Conservation (phyloP, 2,797 vertebrate species). For the Acipenser ruthenus region DNA sequence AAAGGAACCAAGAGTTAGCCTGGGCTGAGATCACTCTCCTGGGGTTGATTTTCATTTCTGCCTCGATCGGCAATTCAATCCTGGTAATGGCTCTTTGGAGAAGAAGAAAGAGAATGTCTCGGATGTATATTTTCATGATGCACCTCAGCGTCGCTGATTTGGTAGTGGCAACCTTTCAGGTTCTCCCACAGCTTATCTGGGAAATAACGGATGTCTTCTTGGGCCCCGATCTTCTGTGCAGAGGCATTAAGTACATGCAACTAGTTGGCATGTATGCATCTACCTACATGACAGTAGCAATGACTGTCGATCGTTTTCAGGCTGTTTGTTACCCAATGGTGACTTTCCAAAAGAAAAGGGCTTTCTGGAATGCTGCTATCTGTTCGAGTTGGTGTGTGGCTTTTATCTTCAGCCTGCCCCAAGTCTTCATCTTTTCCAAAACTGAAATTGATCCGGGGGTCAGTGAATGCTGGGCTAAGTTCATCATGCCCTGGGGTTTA, state of each 20-base stretch:
- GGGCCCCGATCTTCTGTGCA: constrained; percentile 48
- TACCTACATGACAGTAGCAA: constrained; percentile 48
- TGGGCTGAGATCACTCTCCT: constrained; percentile 44
- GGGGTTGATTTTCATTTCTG: constrained; percentile 41
- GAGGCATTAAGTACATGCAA: constrained; percentile 47
- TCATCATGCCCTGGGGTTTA: constrained; percentile 42
- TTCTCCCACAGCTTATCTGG: constrained; percentile 50
- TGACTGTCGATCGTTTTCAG: constrained; percentile 49
- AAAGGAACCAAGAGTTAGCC: constrained; percentile 43
- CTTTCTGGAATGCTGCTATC: constrained; percentile 45
- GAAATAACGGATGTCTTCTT: constrained; percentile 49
- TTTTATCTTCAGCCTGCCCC: constrained; percentile 44
- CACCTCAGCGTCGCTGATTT: constrained; percentile 49
- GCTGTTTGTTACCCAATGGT: constrained; percentile 43
- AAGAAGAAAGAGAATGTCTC: constrained; percentile 45
- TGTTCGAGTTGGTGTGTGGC: constrained; percentile 45
- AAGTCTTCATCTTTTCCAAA: constrained; percentile 54
- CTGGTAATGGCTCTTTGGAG: constrained; percentile 41
- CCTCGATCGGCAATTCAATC: constrained; percentile 43
- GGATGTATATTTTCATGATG: constrained; percentile 52
- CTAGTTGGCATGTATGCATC: constrained; percentile 50
- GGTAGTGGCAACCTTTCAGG: constrained; percentile 51
- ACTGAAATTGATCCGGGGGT: constrained; percentile 46
- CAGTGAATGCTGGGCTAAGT: constrained; percentile 47
- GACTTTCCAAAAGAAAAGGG: constrained; percentile 46